phyloP scores from a whole-genome alignment of 2,888 invertebrate species.

The Rhynchonema sp. region DNA sequence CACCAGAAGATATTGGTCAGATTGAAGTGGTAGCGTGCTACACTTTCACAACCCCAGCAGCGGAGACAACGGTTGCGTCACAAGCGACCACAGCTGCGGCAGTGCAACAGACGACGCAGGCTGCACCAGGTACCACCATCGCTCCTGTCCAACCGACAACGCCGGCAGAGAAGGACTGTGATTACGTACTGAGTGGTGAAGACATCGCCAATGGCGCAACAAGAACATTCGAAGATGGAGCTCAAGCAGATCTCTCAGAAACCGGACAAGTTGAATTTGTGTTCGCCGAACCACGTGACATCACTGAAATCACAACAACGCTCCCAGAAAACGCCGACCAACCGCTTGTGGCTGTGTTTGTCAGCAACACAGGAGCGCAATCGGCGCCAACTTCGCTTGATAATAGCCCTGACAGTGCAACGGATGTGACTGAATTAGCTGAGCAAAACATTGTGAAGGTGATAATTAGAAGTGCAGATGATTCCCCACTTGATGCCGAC shows the following conservation, averaged over 20 bases:
- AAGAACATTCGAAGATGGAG: background rate
- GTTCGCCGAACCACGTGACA: background rate
- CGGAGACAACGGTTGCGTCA: background rate
- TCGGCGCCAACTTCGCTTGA: background rate
- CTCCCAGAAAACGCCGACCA: too few species aligned
- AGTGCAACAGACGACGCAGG: too few species aligned
- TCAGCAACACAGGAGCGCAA: background rate
- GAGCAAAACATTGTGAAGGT: too few species aligned
- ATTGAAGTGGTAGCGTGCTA: background rate
- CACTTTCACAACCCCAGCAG: background rate
- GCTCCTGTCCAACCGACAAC: too few species aligned
- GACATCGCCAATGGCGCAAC: background rate
- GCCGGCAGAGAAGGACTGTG: background rate
- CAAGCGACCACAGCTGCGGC: background rate
- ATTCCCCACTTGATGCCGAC: too few species aligned
- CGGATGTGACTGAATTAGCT: too few species aligned
- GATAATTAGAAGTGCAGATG: too few species aligned
- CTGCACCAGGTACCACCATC: too few species aligned
- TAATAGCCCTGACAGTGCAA: background rate
- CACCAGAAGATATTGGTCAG: background rate
- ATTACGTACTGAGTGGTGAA: background rate
- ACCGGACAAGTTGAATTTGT: background rate
- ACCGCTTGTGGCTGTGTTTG: background rate
- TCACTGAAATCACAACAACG: background rate
- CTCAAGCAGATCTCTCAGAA: background rate